Percentiles rank a stretch among this genome's conserved stretches.
Evolutionary conservation across 2,888 invertebrate species (phyloP).

Genomic region (Sisyra nigra): DNA sequence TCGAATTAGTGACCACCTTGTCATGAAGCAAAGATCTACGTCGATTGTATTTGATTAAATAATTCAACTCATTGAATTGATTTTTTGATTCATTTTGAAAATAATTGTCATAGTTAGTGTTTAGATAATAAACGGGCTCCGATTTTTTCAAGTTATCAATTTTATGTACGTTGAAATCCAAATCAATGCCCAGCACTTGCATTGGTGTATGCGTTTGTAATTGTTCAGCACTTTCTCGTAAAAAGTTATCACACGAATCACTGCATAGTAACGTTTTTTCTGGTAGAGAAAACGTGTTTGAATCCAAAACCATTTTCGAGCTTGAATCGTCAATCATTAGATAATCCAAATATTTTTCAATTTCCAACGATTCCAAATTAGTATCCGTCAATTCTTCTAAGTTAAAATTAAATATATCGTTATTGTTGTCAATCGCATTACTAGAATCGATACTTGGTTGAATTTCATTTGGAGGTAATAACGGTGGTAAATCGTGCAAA

Average conservation of each 20-base stretch:
- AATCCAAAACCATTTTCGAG: background rate
- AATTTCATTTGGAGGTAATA: slow-evolving; percentile 1
- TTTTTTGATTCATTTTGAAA: too few relatives aligned
- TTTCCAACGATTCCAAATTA: background rate
- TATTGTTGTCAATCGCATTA: background rate
- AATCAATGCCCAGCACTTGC: slow-evolving; percentile 19
- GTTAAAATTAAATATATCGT: background rate
- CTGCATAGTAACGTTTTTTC: slow-evolving; percentile 7
- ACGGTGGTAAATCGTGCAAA: slow-evolving; percentile 3
- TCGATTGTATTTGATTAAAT: slow-evolving; percentile 9
- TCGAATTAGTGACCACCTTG: slow-evolving; percentile 7
- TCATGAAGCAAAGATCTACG: slow-evolving; percentile 24
- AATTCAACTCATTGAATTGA: slow-evolving; percentile 3
- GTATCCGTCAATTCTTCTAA: background rate
- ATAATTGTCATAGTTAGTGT: too few relatives aligned
- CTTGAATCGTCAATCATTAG: slow-evolving; percentile 2
- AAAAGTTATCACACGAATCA: slow-evolving; percentile 8
- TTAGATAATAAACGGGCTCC: background rate
- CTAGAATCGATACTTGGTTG: background rate
- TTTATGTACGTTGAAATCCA: slow-evolving; percentile 17
- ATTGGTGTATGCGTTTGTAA: slow-evolving; percentile 2
- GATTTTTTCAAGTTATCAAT: slow-evolving; percentile 7
- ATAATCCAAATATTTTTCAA: slow-evolving; percentile 6
- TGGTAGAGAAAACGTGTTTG: slow-evolving; percentile 1
- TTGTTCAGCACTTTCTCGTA: slow-evolving; percentile 9